phyloP scores from a whole-genome alignment of 2,797 vertebrate genomes.

The Sitta carolinensis region DNA sequence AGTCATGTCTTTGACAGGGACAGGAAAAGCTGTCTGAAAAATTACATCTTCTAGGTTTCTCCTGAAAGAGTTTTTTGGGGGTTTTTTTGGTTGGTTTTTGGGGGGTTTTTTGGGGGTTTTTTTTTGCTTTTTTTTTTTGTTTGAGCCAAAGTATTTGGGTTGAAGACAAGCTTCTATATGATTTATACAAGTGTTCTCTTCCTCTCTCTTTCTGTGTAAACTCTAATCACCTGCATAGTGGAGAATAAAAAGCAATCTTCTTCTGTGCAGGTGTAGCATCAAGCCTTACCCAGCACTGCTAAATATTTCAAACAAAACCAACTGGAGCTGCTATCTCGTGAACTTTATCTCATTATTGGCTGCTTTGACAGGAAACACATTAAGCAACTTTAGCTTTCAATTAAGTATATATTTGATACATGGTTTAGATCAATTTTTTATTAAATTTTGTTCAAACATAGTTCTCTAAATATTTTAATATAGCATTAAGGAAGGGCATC shows the following conservation, averaged over 20 bases:
- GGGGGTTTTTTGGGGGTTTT: too few relatives aligned
- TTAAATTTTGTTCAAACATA: not conserved
- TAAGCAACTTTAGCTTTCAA: not conserved
- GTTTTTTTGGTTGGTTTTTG: too few relatives aligned
- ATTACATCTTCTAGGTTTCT: not conserved
- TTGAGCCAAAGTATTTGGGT: not conserved
- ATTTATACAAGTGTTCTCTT: not conserved
- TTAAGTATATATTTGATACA: not conserved
- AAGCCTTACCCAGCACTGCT: not conserved
- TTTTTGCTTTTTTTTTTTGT: not conserved
- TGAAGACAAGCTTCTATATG: not conserved
- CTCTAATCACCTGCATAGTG: not conserved
- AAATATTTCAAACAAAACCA: not conserved
- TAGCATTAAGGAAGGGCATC: not conserved
- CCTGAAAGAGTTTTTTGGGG: not conserved
- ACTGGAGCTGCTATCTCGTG: not conserved
- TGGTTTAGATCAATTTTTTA: not conserved
- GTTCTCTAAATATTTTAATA: not conserved
- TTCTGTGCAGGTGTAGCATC: not conserved
- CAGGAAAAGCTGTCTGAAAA: not conserved
- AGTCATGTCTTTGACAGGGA: not conserved
- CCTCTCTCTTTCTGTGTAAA: not conserved
- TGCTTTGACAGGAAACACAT: not conserved
- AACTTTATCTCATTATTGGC: not conserved
- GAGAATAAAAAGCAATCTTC: not conserved